Evolutionary conservation across 2,888 invertebrate species (phyloP).

Genomic region (Tridacna crocea): DNA sequence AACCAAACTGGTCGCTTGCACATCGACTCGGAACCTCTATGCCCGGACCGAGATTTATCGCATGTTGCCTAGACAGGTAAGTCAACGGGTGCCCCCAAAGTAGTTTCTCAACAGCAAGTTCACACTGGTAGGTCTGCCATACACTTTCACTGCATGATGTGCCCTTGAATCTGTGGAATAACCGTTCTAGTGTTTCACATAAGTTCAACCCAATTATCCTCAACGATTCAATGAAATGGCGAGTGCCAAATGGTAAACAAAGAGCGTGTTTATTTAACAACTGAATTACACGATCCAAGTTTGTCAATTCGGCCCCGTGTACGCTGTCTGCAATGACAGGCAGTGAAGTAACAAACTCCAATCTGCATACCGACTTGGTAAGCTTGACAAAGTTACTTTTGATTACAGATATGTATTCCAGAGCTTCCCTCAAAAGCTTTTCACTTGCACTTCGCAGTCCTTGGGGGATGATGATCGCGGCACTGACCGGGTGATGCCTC

Average conservation of each 20-base stretch:
- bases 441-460: background rate
- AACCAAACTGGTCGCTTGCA: conserved; percentile 10
- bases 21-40: background rate
- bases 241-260: background rate
- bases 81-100: conserved; percentile 10
- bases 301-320: no score
- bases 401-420: background rate
- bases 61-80: conserved; percentile 7
- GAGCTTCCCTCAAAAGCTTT: background rate
- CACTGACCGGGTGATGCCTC: conserved; percentile 21
- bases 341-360: conserved; percentile 8
- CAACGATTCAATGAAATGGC: background rate
- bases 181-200: background rate
- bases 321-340: no score
- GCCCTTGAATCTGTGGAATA: background rate
- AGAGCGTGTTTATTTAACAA: no score
- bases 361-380: conserved; percentile 10
- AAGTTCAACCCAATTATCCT: background rate
- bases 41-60: conserved; percentile 10
- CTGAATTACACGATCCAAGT: no score
- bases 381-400: conserved; percentile 6
- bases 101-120: background rate
- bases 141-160: background rate
- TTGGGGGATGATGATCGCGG: background rate
- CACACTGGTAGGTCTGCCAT: conserved; percentile 4